Percentiles rank a stretch among this genome's conserved stretches.
These are phyloP conservation scores for Gymnothorax javanicus DNA, from an alignment of 2,797 vertebrate species.

Conservation along the genomic window DNA sequence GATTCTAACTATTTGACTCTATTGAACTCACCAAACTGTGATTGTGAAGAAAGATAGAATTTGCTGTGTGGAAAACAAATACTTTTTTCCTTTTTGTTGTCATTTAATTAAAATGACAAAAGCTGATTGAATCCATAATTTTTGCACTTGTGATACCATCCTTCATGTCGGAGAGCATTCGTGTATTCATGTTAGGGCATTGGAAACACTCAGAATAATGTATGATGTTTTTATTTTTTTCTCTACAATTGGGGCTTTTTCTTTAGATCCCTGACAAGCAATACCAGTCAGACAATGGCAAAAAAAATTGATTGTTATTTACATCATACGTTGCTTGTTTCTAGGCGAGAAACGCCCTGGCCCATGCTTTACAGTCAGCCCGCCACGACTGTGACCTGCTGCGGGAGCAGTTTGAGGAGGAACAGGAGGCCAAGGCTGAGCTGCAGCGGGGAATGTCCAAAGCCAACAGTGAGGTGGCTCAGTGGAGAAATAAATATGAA, in stretches of 20 bases:
- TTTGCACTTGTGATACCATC: background rate
- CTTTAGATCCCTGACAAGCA: background rate
- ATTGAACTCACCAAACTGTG: no score
- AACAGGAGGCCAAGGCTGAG: slow-evolving; percentile 83
- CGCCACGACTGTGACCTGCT: slow-evolving; percentile 84
- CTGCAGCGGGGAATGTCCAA: slow-evolving; percentile 84
- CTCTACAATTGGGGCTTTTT: background rate
- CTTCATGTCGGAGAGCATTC: background rate
- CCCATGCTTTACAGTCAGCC: slow-evolving; percentile 78
- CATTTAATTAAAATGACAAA: background rate
- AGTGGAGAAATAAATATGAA: slow-evolving; percentile 89
- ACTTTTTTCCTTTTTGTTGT: background rate
- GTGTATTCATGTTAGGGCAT: background rate
- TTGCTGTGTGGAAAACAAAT: background rate
- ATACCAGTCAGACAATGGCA: background rate
- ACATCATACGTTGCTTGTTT: slow-evolving; percentile 18
- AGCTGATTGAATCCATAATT: background rate
- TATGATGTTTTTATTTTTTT: background rate
- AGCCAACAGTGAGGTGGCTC: slow-evolving; percentile 82
- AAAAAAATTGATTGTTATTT: background rate
- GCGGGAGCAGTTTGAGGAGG: slow-evolving; percentile 86
- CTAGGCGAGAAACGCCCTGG: slow-evolving; percentile 79
- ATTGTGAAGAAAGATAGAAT: no score
- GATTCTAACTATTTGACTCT: no score
- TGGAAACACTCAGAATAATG: no score